phyloP scores from a whole-genome alignment of 2,113 vertebrate genomes.

The Ranitomeya imitator region DNA sequence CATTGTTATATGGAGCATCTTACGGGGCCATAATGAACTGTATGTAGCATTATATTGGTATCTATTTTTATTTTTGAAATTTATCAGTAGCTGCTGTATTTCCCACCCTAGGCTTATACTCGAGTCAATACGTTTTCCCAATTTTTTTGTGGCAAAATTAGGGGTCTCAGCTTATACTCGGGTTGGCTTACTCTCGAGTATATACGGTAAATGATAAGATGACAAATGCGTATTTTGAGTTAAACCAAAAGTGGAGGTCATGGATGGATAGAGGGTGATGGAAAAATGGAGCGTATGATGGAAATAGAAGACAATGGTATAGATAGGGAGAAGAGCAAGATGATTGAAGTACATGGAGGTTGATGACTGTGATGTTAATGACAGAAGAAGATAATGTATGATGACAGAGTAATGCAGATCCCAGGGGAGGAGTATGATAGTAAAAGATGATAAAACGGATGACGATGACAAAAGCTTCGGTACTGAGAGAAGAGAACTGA shows the following conservation, averaged over 20 bases:
- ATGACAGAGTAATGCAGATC: not conserved
- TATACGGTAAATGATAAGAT: not conserved
- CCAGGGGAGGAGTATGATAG: not conserved
- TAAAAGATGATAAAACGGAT: not conserved
- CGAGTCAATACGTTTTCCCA: too few relatives aligned
- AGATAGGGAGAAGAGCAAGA: not conserved
- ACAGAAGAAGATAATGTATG: not conserved
- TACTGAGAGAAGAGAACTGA: not conserved
- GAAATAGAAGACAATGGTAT: not conserved
- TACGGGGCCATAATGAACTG: too few relatives aligned
- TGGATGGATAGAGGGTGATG: not conserved
- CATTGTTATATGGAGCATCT: too few relatives aligned
- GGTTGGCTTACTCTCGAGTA: too few relatives aligned
- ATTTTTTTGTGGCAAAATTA: too few relatives aligned
- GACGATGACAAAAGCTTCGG: not conserved
- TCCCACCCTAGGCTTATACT: too few relatives aligned
- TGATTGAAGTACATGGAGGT: not conserved
- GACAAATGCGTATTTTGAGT: not conserved
- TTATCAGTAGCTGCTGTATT: too few relatives aligned
- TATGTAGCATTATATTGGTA: too few relatives aligned
- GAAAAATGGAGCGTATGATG: not conserved
- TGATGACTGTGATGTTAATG: not conserved
- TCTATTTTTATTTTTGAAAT: too few relatives aligned
- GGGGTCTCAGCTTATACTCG: too few relatives aligned
- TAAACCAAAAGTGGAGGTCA: not conserved